A percentile compares a stretch with the other conserved stretches of the same genome.
These are phyloP conservation scores for Ophion obscuratus DNA, from an alignment of 2,888 invertebrate genomes.

Conservation along the genomic window DNA sequence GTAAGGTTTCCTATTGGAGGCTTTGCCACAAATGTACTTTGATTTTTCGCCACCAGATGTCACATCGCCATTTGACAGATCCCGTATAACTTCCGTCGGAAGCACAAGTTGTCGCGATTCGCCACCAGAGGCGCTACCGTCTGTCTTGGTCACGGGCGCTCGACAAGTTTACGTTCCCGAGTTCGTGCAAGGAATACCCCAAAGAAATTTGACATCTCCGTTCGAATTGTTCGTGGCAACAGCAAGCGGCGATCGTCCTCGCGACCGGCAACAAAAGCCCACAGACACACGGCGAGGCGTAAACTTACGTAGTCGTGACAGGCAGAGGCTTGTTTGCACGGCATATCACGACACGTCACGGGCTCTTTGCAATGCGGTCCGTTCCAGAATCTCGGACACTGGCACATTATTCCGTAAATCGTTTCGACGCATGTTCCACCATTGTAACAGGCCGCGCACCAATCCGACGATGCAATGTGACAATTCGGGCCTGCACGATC, in stretches of 20 bases:
- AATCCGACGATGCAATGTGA: conserved; percentile 73
- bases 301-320: conserved; percentile 89
- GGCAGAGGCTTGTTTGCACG: conserved; percentile 87
- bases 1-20: no score
- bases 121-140: no score
- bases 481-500: conserved; percentile 75
- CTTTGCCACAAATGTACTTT: no score
- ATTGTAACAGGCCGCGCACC: conserved; percentile 85
- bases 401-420: conserved; percentile 75
- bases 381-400: conserved; percentile 79
- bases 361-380: conserved; percentile 84
- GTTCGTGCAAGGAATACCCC: neutral
- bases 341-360: conserved; percentile 84
- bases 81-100: no score
- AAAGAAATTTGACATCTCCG: neutral
- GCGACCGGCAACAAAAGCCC: neutral
- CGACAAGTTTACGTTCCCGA: no score
- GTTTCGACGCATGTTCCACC: conserved; percentile 84
- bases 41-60: no score
- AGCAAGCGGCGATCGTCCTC: neutral
- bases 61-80: no score
- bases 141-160: no score
- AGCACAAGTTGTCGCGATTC: no score
- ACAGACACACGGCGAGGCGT: neutral
- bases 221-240: neutral